Base-by-base conservation (phyloP, 1,140 invertebrate species). In the Drosophila bocki region DNA sequence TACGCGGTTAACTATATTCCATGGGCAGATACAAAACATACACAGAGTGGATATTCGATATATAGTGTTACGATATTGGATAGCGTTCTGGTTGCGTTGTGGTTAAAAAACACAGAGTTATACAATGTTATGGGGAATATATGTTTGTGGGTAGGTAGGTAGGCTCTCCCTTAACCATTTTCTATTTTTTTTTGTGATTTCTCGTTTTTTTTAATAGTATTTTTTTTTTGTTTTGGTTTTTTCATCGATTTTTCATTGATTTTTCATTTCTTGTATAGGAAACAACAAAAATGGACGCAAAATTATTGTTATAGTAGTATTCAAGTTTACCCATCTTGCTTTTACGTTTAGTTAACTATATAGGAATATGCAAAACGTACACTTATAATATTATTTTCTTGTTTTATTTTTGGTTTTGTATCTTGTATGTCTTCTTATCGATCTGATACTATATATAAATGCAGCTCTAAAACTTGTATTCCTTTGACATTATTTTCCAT, bases 281-380 rank as follows among this genome's bases (percentile, higher is more conserved):
- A 88, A 84, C 78, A 88, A 88, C 85, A 75, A 88, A 88, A 88
- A 88, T 90, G 85, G 85, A 88, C 85, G 85, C 85, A 88, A 88
- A 88, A 88, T 88, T 84, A 88, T 83, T 82, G 80, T 83, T 82
- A 67, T 88, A 75, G 67, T 81, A 75, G 50, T 69, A 68, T 42
- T 53, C 51, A 65, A 56, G 62, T 65, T 83, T 63, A 80, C 45
- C 59, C 64, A 76, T 77, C 65, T 83, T 71, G 50, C 44, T 45
- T 83, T 80, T 74, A 72, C 63, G 65, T 87, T 87, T 80, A 80
- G 81, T 87, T 82, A 87, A 74, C 79, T 88, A 63, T 88, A 79
- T 88, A 90, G 85, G 85, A 90, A 90, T 90, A 85, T 90, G 85
- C 78, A 76, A 90, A 90, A 90, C 81, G 81, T 90, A 90, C 75